Evolutionary conservation across 2,888 invertebrate species (phyloP), one percentile per base, ranked within the genome.

Genomic region (Eupelmus urozonus): DNA sequence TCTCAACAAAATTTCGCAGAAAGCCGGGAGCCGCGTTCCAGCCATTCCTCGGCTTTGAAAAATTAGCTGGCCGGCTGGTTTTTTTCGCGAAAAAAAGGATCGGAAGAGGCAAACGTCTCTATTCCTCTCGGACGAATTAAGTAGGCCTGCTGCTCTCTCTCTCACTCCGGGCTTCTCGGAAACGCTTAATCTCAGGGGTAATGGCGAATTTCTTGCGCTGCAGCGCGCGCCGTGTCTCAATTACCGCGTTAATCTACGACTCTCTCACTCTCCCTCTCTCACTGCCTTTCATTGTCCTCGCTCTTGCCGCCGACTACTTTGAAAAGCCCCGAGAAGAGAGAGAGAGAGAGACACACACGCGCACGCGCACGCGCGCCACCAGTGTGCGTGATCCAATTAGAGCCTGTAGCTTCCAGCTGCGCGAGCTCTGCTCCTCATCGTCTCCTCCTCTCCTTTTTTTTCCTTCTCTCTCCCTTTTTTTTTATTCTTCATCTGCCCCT

Each of bases 211-310:
- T 69, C 75, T 76, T 62, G 73, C 73, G 65, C 40, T 9, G 29
- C 20, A 42, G 59, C 42, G 7, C 40, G 51, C 57, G 45, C 29
- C 57, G 57, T 86, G 85, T 88, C 88, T 89, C 87, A 88, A 89
- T 89, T 88, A 89, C 84, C 81, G 82, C 85, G 88, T 87, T 88
- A 88, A 88, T 88, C 87, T 87, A 87, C 85, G 87, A 85, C 82
- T 85, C 85, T 40, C 34, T 29, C 40, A 13, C 11, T 27, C 55
- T 34, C 18, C 13, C 53, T 53, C 53, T 53, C 16, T 25, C 57
- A 27, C 53, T 63, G 42, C 45, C 60, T 55, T 18, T 55, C 55
- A 11, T 27, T 60, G 13, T n/a, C 34, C 49, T 23, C 20, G 2
- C 20, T 16, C 53, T 7, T 25, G 7, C 65, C 51, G 51, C 34